Conservation (phyloP, 2,113 vertebrate genomes). For the Elaphurus davidianus region DNA sequence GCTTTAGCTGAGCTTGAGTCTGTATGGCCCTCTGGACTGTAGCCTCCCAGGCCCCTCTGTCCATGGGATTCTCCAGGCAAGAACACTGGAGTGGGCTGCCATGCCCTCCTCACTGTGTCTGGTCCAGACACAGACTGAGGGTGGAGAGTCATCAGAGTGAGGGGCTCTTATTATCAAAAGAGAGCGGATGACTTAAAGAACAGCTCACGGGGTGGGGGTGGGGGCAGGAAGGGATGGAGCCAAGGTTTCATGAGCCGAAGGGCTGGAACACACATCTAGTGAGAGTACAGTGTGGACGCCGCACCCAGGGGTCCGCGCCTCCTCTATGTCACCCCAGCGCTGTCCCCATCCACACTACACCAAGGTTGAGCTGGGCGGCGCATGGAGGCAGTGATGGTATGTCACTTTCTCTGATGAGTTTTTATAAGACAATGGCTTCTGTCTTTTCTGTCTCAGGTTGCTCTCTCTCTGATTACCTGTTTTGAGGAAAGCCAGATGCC, state of each 20-base stretch:
- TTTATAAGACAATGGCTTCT: neutral
- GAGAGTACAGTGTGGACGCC: neutral
- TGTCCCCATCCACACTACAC: neutral
- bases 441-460: neutral
- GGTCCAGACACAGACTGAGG: neutral
- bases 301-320: fast-evolving
- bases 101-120: neutral
- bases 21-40: neutral
- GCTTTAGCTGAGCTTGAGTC: fast-evolving
- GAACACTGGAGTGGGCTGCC: neutral
- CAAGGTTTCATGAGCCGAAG: neutral
- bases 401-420: neutral
- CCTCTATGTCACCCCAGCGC: neutral
- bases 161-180: neutral
- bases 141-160: neutral
- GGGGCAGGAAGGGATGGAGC: neutral
- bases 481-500: neutral
- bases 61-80: neutral
- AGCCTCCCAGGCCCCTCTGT: neutral
- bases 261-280: too few relatives aligned
- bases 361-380: neutral
- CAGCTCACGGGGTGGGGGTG: too few relatives aligned
- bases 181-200: neutral
- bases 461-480: neutral
- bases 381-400: neutral